phyloP scores from a whole-genome alignment of 2,113 vertebrate genomes.

The Numenius arquata region DNA sequence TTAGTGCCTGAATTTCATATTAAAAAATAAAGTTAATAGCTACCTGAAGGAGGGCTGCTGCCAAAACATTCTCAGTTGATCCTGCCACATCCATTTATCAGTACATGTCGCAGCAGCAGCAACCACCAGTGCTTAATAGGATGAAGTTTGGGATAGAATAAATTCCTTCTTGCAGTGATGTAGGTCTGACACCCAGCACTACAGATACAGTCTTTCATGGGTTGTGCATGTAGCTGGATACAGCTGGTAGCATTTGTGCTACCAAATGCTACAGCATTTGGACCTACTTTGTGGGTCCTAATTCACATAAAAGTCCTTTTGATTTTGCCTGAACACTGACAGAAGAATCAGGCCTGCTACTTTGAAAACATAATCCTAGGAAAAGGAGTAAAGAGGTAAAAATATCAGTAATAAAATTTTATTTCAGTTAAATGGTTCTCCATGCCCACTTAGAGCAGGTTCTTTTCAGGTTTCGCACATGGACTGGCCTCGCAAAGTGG shows the following conservation, averaged over 20 bases:
- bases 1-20: slow-evolving; percentile 73
- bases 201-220: neutral
- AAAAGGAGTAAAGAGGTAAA: neutral
- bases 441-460: neutral
- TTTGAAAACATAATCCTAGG: neutral
- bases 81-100: slow-evolving; percentile 45
- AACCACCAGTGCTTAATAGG: slow-evolving; percentile 9
- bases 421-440: neutral
- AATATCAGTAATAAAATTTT: neutral
- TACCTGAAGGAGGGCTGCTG: slow-evolving; percentile 70
- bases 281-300: neutral
- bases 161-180: neutral
- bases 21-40: slow-evolving; percentile 75
- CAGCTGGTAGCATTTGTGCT: neutral
- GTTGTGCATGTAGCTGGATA: neutral
- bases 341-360: neutral
- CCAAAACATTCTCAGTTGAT: slow-evolving; percentile 56
- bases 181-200: neutral
- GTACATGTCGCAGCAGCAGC: neutral
- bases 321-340: neutral
- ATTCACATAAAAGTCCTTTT: neutral
- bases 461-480: fast-evolving
- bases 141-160: neutral
- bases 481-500: neutral
- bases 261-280: too few species aligned